phyloP scores from a whole-genome alignment of 2,113 vertebrate species.

The Grallaria varia region DNA sequence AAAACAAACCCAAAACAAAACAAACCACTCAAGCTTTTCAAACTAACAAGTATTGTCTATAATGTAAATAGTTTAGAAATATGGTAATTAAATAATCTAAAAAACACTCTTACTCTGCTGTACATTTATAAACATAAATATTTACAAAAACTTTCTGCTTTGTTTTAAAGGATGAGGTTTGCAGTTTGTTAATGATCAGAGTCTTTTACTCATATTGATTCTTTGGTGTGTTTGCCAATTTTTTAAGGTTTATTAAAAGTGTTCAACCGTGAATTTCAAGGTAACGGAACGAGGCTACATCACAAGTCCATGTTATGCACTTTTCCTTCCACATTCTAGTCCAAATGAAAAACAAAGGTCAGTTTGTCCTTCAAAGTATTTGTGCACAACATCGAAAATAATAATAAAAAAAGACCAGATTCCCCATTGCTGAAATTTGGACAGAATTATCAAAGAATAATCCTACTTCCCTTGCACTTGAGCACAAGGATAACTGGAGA shows the following conservation, averaged over 20 bases:
- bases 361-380: neutral
- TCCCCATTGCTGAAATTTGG: constrained; percentile 1
- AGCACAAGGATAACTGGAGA: neutral
- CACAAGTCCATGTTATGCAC: constrained; percentile 20
- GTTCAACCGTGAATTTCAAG: constrained; percentile 65
- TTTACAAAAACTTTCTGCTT: constrained; percentile 84
- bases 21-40: constrained; percentile 59
- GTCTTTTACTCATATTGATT: constrained; percentile 73
- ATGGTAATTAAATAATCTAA: constrained; percentile 93
- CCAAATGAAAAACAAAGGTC: constrained; percentile 25
- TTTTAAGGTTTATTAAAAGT: constrained; percentile 60
- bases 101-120: constrained; percentile 89
- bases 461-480: neutral
- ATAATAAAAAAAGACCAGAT: neutral
- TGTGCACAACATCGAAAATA: constrained; percentile 4
- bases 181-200: constrained; percentile 74
- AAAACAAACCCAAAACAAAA: neutral
- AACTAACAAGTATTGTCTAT: constrained; percentile 73
- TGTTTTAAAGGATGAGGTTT: constrained; percentile 79
- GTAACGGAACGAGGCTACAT: constrained; percentile 48
- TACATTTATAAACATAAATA: constrained; percentile 90
- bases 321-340: constrained; percentile 25
- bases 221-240: constrained; percentile 81
- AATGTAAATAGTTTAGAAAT: constrained; percentile 83
- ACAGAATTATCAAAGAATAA: neutral